Evolutionary conservation across 2,797 vertebrate genomes (phyloP).

Genomic region (Scleropages formosus): DNA sequence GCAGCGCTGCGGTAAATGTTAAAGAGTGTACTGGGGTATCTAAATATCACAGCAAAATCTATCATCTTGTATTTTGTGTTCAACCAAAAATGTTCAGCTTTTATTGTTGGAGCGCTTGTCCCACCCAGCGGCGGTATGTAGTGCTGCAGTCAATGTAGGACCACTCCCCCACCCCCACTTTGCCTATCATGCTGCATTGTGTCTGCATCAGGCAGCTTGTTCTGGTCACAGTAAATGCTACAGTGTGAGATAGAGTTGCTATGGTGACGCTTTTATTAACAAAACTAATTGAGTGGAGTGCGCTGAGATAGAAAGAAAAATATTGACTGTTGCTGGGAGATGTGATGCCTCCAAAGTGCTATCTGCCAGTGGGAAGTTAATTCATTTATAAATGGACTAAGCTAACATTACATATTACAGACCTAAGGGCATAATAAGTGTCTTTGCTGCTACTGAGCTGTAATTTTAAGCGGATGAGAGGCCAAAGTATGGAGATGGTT

Average conservation of each 20-base stretch:
- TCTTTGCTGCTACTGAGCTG: background rate
- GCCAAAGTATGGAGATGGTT: too few species aligned
- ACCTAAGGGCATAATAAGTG: constrained; percentile 11
- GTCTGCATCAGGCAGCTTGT: background rate
- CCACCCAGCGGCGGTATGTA: constrained; percentile 12
- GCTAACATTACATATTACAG: background rate
- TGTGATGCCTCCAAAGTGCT: background rate
- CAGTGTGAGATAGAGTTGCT: background rate
- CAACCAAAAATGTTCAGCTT: background rate
- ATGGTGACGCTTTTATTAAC: constrained; percentile 16
- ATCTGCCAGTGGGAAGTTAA: constrained; percentile 11
- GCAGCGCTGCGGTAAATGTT: background rate
- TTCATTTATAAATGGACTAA: constrained; percentile 12
- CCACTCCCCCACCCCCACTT: background rate
- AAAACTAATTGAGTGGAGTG: constrained; percentile 2
- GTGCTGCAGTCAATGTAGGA: background rate
- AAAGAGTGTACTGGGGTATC: background rate
- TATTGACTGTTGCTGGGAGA: background rate
- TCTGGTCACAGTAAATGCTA: background rate
- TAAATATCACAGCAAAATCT: background rate
- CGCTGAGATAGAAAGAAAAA: constrained; percentile 2
- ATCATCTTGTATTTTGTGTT: background rate
- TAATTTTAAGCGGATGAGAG: constrained; percentile 6
- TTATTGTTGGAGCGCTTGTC: constrained; percentile 23
- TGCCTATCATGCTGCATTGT: background rate